Percentiles rank a stretch among this genome's conserved stretches.
Evolutionary conservation across 1,140 invertebrate species (phyloP).

Genomic region (Apis mellifera): Amel_HAv3.1 CM009941.2:12313501-12314000

Average conservation of each 20-base stretch:
- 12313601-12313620: background rate
- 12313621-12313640: slow-evolving; percentile 29
- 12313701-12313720: background rate
- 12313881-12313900: background rate
- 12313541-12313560: too few relatives aligned
- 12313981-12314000: too few relatives aligned
- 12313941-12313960: too few relatives aligned
- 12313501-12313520: slow-evolving; percentile 8
- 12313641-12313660: slow-evolving; percentile 28
- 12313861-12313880: background rate
- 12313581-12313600: slow-evolving; percentile 3
- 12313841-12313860: background rate
- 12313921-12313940: background rate
- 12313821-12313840: background rate
- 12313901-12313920: background rate
- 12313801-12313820: slow-evolving; percentile 38
- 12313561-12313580: background rate
- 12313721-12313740: background rate
- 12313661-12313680: slow-evolving; percentile 37
- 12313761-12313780: background rate
- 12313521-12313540: background rate
- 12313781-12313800: slow-evolving; percentile 20
- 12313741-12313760: background rate
- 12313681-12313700: slow-evolving; percentile 12
- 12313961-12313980: too few relatives aligned